phyloP scores from a whole-genome alignment of 2,797 vertebrate genomes.

The Staurois parvus region DNA sequence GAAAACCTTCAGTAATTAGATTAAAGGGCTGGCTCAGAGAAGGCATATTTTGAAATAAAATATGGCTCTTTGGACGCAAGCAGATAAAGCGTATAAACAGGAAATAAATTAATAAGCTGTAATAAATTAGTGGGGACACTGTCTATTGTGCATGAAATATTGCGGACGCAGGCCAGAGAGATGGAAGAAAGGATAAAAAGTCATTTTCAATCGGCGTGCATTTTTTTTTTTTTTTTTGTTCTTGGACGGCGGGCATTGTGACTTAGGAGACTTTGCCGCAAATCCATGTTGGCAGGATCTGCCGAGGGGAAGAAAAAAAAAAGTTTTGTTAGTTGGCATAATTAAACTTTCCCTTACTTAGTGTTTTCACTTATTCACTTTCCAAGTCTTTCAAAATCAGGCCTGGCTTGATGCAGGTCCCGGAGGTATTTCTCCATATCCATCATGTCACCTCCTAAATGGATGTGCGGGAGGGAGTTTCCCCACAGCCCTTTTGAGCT shows the following conservation, averaged over 20 bases:
- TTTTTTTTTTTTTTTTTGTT: slow-evolving; percentile 7
- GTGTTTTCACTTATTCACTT: slow-evolving; percentile 47
- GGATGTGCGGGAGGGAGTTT: slow-evolving; percentile 40
- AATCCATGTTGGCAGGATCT: slow-evolving; percentile 24
- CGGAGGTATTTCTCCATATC: slow-evolving; percentile 40
- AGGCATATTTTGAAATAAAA: slow-evolving; percentile 47
- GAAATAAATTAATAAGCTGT: slow-evolving; percentile 51
- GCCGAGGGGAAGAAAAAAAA: background rate
- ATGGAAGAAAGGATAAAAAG: slow-evolving; percentile 24
- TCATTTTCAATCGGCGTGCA: background rate
- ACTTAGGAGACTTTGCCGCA: background rate
- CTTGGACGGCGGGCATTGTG: slow-evolving; percentile 13
- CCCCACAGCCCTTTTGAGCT: slow-evolving; percentile 15
- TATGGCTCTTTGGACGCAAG: slow-evolving; percentile 18
- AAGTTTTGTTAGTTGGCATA: slow-evolving; percentile 22
- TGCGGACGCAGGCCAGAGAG: slow-evolving; percentile 3
- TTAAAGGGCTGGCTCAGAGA: slow-evolving; percentile 34
- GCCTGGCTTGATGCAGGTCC: slow-evolving; percentile 20
- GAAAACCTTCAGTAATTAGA: slow-evolving; percentile 46
- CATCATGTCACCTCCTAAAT: slow-evolving; percentile 52
- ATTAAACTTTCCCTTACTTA: slow-evolving; percentile 31
- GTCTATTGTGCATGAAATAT: slow-evolving; percentile 44
- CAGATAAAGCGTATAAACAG: slow-evolving; percentile 51
- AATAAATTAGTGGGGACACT: slow-evolving; percentile 48
- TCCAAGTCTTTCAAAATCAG: slow-evolving; percentile 40